A percentile compares a stretch with the other conserved stretches of the same genome.
phyloP scores from a whole-genome alignment of 2,888 invertebrate genomes.

The Oxycera nigricornis region DNA sequence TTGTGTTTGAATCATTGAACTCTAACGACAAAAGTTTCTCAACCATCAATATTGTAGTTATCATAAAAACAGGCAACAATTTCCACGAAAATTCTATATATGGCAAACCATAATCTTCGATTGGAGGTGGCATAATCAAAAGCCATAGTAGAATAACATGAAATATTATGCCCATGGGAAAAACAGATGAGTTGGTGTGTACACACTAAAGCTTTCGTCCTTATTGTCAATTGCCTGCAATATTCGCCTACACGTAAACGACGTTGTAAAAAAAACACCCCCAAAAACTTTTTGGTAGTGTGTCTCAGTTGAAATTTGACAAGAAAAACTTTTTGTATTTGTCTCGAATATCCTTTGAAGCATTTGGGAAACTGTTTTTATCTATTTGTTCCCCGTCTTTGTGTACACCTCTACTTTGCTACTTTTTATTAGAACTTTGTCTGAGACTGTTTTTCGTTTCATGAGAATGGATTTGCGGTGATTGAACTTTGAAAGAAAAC shows the following conservation, averaged over 20 bases:
- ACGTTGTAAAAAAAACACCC: not conserved
- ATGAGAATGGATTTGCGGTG: not conserved
- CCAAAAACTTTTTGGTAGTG: not conserved
- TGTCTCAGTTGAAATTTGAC: not conserved
- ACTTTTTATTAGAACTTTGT: not conserved
- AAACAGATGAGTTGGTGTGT: not conserved
- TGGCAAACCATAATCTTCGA: slow-evolving; percentile 12
- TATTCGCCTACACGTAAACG: no score
- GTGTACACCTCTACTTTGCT: not conserved
- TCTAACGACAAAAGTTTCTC: no score
- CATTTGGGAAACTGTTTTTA: not conserved
- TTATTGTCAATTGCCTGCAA: no score
- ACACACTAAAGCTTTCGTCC: not conserved
- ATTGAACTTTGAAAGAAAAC: not conserved
- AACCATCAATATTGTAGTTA: no score
- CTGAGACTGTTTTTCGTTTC: not conserved
- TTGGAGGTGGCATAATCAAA: slow-evolving; percentile 13
- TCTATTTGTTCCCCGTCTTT: not conserved
- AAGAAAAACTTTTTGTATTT: not conserved
- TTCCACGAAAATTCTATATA: not conserved
- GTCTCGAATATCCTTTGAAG: not conserved
- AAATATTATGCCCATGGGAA: slow-evolving; percentile 26
- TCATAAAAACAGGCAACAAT: not conserved
- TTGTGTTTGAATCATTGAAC: no score
- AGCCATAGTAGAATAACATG: slow-evolving; percentile 26